These are phyloP conservation scores for Dipus sagitta DNA, from an alignment of 2,797 vertebrate genomes.

Conservation along the genomic window DNA sequence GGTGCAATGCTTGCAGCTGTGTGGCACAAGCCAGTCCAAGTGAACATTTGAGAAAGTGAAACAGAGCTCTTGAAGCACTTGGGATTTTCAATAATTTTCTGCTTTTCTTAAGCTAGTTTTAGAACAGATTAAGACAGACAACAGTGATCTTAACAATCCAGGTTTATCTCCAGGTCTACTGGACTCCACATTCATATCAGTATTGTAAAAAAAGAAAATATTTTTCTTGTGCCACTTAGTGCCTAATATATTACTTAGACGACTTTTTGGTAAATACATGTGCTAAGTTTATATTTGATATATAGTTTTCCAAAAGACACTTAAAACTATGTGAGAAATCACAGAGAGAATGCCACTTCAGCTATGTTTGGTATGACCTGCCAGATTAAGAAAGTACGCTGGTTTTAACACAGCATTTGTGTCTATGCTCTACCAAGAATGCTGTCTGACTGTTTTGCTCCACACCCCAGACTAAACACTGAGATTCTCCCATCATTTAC, in stretches of 20 bases:
- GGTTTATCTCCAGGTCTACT: neutral
- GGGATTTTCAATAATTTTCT: neutral
- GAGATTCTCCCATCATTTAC: neutral
- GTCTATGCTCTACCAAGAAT: neutral
- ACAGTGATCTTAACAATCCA: neutral
- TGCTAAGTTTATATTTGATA: neutral
- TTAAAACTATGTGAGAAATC: neutral
- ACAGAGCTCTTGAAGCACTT: neutral
- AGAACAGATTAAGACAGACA: neutral
- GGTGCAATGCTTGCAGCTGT: neutral
- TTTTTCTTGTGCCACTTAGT: neutral
- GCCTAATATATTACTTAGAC: too few relatives aligned
- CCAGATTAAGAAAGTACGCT: neutral
- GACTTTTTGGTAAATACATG: slow-evolving; percentile 11
- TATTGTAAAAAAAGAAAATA: too few relatives aligned
- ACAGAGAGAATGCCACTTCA: neutral
- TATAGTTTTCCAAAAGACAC: neutral
- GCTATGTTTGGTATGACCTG: neutral
- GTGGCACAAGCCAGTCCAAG: neutral
- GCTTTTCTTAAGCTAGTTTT: neutral
- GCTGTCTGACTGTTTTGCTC: neutral
- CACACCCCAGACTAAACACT: fast-evolving
- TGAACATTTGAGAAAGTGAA: neutral
- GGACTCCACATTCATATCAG: neutral
- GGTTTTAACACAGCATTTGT: neutral